Conservation (phyloP, 1,140 invertebrate genomes). For the Pararge aegeria region DNA sequence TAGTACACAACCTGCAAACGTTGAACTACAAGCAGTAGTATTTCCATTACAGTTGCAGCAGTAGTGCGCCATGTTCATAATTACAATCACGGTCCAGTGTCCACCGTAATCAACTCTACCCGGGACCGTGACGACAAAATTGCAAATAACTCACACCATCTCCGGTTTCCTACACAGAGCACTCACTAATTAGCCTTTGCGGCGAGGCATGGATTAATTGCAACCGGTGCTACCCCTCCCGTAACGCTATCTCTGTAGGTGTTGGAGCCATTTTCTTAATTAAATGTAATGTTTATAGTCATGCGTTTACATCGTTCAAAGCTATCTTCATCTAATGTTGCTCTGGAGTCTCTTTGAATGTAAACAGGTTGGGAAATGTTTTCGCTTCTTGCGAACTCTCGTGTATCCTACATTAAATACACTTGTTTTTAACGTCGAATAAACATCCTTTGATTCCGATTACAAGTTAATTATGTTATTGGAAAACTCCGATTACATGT, state of each 20-base stretch:
- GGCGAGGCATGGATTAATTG: slow-evolving; percentile 70
- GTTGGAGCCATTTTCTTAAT: slow-evolving; percentile 62
- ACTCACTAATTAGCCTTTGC: slow-evolving; percentile 62
- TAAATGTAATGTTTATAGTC: slow-evolving; percentile 59
- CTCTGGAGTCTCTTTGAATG: slow-evolving; percentile 18
- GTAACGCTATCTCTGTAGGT: slow-evolving; percentile 54
- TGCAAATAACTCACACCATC: slow-evolving; percentile 60
- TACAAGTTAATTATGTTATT: no score
- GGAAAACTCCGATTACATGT: no score
- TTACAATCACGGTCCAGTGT: slow-evolving; percentile 33
- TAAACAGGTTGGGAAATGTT: slow-evolving; percentile 10
- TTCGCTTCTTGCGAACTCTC: not conserved
- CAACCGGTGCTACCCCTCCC: slow-evolving; percentile 45
- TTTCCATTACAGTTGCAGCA: not conserved
- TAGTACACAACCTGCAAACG: no score
- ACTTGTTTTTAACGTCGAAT: not conserved
- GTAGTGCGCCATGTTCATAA: slow-evolving; percentile 16
- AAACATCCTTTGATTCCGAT: no score
- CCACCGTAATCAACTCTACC: slow-evolving; percentile 31
- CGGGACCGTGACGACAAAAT: slow-evolving; percentile 39
- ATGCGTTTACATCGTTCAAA: slow-evolving; percentile 35
- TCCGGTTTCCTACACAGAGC: slow-evolving; percentile 57
- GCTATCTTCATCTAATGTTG: slow-evolving; percentile 32
- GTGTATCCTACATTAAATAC: not conserved
- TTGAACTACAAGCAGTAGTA: not conserved